Conservation (phyloP, 1,140 invertebrate genomes). For the Alviniconcha marisindica region DNA sequence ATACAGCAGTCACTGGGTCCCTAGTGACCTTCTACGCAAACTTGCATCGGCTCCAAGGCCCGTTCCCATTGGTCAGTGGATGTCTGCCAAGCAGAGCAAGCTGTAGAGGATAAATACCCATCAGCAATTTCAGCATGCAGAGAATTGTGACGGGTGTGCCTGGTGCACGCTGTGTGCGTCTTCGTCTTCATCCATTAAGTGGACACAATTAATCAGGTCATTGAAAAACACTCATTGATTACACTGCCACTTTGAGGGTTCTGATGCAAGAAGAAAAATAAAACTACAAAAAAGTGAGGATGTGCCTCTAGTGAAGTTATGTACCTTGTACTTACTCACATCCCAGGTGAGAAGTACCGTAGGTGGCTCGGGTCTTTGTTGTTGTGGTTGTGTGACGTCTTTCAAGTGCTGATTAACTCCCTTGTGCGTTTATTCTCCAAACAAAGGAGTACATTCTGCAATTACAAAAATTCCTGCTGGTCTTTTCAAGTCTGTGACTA, state of each 20-base stretch:
- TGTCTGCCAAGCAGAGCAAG: slow-evolving; percentile 45
- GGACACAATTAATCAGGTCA: background rate
- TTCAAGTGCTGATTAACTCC: too few species aligned
- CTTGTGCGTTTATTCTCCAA: too few species aligned
- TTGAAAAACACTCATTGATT: background rate
- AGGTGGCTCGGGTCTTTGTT: too few species aligned
- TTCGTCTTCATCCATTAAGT: too few species aligned
- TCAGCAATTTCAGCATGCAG: background rate
- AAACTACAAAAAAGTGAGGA: background rate
- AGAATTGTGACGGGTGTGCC: background rate
- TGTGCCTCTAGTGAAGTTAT: too few species aligned
- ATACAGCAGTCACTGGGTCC: slow-evolving; percentile 63
- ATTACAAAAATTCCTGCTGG: too few species aligned
- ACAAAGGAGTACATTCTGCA: too few species aligned
- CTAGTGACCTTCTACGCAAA: slow-evolving; percentile 61
- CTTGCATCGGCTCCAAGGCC: slow-evolving; percentile 49
- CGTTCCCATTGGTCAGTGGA: slow-evolving; percentile 66
- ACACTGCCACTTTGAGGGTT: background rate
- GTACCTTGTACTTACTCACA: too few species aligned
- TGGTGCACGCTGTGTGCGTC: background rate
- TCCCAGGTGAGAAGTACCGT: too few species aligned
- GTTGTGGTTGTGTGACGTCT: too few species aligned
- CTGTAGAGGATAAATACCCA: too few species aligned
- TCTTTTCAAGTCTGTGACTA: too few species aligned
- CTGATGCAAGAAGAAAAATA: background rate